Percentiles rank a stretch among this genome's conserved stretches.
These are phyloP conservation scores for Catalaphyllia jardinei DNA, from an alignment of 64 coral and sea anemone species.

Conservation along the genomic window DNA sequence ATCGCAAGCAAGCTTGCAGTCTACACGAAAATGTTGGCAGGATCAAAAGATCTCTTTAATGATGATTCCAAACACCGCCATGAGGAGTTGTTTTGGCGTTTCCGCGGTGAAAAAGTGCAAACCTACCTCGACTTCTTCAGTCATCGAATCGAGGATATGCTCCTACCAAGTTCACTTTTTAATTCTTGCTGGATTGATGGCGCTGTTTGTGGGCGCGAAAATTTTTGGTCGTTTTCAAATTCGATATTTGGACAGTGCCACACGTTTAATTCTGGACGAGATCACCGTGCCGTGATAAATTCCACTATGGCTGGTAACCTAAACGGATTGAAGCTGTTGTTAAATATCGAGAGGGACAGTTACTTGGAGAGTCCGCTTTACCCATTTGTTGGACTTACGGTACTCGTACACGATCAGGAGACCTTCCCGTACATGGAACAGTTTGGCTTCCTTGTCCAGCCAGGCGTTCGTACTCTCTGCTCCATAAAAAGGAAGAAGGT, in stretches of 20 bases:
- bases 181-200: not conserved
- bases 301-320: constrained; percentile 4
- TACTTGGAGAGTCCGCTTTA: constrained; percentile 3
- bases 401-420: constrained; percentile 36
- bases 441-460: constrained; percentile 19
- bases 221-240: not conserved
- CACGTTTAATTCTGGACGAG: constrained; percentile 31
- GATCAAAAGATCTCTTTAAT: not conserved
- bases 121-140: not conserved
- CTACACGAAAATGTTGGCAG: too few relatives aligned
- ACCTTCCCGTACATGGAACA: constrained; percentile 27
- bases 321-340: constrained; percentile 12
- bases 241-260: not conserved
- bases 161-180: not conserved
- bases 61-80: not conserved
- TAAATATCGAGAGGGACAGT: constrained; percentile 29
- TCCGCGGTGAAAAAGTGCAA: not conserved
- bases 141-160: constrained; percentile 28
- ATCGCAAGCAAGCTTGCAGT: not conserved
- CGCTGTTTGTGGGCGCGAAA: not conserved
- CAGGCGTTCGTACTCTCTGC: constrained; percentile 36
- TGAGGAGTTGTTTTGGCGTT: not conserved
- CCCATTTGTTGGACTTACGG: constrained; percentile 31
- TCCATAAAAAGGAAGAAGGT: constrained; percentile 32
- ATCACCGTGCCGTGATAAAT: not conserved